Evolutionary conservation across 2,888 invertebrate genomes (phyloP).

Genomic region (Drosophila planitibia): DNA sequence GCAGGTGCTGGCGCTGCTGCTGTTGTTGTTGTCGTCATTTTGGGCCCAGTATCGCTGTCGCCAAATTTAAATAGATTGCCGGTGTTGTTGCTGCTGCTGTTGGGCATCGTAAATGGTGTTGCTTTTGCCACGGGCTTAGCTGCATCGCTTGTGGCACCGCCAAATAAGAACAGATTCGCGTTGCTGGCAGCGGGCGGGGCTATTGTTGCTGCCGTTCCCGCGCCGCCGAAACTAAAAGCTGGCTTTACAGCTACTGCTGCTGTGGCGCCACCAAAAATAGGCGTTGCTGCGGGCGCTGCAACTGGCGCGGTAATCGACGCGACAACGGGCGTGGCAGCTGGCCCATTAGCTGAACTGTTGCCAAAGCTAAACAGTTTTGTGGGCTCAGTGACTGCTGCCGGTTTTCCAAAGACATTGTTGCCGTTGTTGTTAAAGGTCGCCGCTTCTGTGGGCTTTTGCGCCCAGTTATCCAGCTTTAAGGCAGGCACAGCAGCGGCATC

Average conservation of each 20-base stretch:
- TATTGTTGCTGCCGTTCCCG: not conserved
- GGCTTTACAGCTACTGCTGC: slow-evolving; percentile 5
- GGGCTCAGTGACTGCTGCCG: slow-evolving; percentile 15
- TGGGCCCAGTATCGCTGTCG: slow-evolving; percentile 12
- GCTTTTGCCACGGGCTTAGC: slow-evolving; percentile 32
- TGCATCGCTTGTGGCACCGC: slow-evolving; percentile 5
- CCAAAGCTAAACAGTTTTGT: slow-evolving; percentile 3
- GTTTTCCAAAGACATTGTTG: slow-evolving; percentile 18
- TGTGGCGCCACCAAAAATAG: slow-evolving; percentile 11
- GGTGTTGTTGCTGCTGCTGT: slow-evolving; percentile 9
- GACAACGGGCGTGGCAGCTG: slow-evolving; percentile 26
- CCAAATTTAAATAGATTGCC: slow-evolving; percentile 32
- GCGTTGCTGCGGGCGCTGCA: slow-evolving; percentile 7
- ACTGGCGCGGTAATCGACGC: slow-evolving; percentile 27
- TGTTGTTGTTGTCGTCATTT: slow-evolving; percentile 3
- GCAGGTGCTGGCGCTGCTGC: not conserved
- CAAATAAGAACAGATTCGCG: slow-evolving; percentile 36
- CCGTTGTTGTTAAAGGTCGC: slow-evolving; percentile 15
- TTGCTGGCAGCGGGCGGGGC: not conserved
- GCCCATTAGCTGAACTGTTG: slow-evolving; percentile 15
- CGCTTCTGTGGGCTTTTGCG: slow-evolving; percentile 10
- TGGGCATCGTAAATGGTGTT: slow-evolving; percentile 23
- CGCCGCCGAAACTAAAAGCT: slow-evolving; percentile 25
- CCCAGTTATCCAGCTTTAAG: slow-evolving; percentile 5
- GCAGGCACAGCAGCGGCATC: slow-evolving; percentile 2